Base-by-base conservation (phyloP, 35 echinoderm and acorn worm genomes). In the Hemicentrotus pulcherrimus region DNA sequence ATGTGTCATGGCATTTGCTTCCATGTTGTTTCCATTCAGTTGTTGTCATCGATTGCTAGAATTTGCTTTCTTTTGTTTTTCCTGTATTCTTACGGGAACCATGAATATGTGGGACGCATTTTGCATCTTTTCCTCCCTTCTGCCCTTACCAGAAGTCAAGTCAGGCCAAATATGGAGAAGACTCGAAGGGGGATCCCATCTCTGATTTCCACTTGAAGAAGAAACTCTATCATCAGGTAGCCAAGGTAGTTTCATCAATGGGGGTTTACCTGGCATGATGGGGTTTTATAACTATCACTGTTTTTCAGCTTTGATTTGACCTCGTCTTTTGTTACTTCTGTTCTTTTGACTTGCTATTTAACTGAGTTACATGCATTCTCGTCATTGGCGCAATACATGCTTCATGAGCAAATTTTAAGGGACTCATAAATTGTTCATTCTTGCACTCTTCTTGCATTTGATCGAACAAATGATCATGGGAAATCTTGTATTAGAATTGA, bases 221-320 rank as follows among this genome's bases (percentile, higher is more conserved):
- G 89, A 96, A 97, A 95, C 91, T 98, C 10, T 96, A 98, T n/a
- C 98, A 97, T 31, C 97, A 97, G 70, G 97, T 95, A 90, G 65
- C 65, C 65, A 78, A 78, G 65, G 65, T 78, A 78, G 65, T 78
- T 78, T 78, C 65, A 78, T 78, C 65, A 78, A 78, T 78, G 19
- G 65, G 65, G 19, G 65, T 78, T 78, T 78, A 78, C 65, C 65
- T 78, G 65, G 19, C 65, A 78, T 78, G 65, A 78, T 78, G 65
- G 65, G 65, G 22, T 78, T 78, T 78, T 78, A 78, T 78, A 22
- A 28, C 15, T 78, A 10, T 55, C 50, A 55, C 50, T 55, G 50
- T 55, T 55, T 55, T 28, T 70, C 61, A 28, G 61, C 61, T 70
- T 70, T 70, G 48, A 15, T 2, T 6, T 78, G 4, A 22, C 65